Base-by-base conservation (phyloP, 2,797 vertebrate species). In the Cyclopterus lumpus region DNA sequence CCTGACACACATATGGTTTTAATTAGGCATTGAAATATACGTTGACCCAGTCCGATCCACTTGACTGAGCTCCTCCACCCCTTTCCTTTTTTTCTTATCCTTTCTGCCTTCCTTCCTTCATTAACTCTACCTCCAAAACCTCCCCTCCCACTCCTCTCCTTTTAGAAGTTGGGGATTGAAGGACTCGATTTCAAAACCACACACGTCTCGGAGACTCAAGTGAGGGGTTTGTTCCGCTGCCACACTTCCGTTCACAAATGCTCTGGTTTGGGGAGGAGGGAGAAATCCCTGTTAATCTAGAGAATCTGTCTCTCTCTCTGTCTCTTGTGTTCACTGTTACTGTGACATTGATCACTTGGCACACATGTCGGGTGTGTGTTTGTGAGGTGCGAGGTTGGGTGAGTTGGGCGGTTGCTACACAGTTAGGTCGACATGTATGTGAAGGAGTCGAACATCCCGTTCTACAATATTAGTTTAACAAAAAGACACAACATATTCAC, bases 181-280 rank as follows among this genome's bases (percentile, higher is more conserved):
- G 88, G 90, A 91, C 93, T 93, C 59, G 26, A 94, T 95, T 94
- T 94, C 89, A 90, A 95, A 91, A 88, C 94, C 2, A 53, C 22
- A 85, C 94, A 95, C 94, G 93, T 95, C 91, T 91, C 84, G 4
- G 84, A 77, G 86, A 92, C 86, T 95, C 90, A 95, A 95, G 92
- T 91, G 90, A 92, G 90, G 92, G 92, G 93, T 93, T 94, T 95
- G 94, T 95, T 94, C 93, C 85, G 79, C 86, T 77, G 91, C 92
- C 93, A 93, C 93, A 94, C 93, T 95, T 95, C 93, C 94, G 92
- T 87, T 93, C 92, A 89, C 89, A 89, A 92, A 93, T 85, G 90
- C 89, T 86, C 73, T 38, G 55, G 79, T 77, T 76, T 82, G 58
- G 85, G 79, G 75, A 79, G 73, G 55, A 78, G 76, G 75, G 83